These are phyloP conservation scores for Portunus trituberculatus DNA, from an alignment of 1,140 invertebrate genomes.

Conservation along the genomic window DNA sequence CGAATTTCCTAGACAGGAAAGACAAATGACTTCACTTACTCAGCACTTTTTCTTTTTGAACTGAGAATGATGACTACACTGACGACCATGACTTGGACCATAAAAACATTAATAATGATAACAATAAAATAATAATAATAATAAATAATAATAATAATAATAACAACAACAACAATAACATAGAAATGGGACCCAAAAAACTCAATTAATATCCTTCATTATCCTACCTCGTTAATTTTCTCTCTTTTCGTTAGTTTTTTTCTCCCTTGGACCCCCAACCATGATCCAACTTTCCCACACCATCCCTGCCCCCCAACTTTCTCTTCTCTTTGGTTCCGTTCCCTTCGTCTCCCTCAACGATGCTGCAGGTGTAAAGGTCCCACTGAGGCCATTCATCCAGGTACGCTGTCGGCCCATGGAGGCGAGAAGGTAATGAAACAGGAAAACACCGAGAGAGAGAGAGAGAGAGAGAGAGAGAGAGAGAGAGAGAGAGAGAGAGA, in stretches of 20 bases:
- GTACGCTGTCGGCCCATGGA: background rate
- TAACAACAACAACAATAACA: too few species aligned
- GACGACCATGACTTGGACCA: too few species aligned
- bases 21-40: slow-evolving; percentile 22
- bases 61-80: too few species aligned
- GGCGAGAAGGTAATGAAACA: background rate
- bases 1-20: background rate
- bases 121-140: too few species aligned
- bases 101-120: too few species aligned
- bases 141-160: too few species aligned
- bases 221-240: too few species aligned
- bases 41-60: background rate
- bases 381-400: background rate
- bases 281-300: background rate
- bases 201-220: too few species aligned
- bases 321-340: too few species aligned
- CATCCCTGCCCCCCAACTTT: background rate
- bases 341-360: background rate
- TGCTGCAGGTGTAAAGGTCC: slow-evolving; percentile 5
- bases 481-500: too few species aligned
- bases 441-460: background rate
- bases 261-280: background rate
- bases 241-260: background rate
- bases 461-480: too few species aligned
- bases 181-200: too few species aligned